phyloP scores from a whole-genome alignment of 2,888 invertebrate species.

The Drosophila formosana region DNA sequence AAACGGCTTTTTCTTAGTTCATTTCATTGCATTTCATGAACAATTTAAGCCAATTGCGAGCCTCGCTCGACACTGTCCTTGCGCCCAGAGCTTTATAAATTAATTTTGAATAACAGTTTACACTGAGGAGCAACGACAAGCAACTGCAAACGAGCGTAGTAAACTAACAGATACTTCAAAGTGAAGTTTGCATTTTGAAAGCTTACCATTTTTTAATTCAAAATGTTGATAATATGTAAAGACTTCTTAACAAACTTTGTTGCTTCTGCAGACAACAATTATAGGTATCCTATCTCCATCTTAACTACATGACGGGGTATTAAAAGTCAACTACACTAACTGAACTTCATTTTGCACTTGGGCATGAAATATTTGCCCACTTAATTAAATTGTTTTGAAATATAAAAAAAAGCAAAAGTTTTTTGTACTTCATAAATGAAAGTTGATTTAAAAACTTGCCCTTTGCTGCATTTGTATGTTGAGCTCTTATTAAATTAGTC shows the following conservation, averaged over 20 bases:
- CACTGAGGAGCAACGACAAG: constrained; percentile 27
- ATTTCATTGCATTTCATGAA: constrained; percentile 81
- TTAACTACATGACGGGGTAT: constrained; percentile 9
- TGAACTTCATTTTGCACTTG: constrained; percentile 12
- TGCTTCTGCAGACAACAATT: too few species aligned
- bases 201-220: neutral
- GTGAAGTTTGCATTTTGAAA: neutral
- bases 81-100: constrained; percentile 68
- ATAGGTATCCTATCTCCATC: neutral
- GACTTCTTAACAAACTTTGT: neutral
- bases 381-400: constrained; percentile 42
- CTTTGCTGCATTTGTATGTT: neutral
- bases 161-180: constrained; percentile 2
- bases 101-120: constrained; percentile 74
- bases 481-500: neutral
- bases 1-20: constrained; percentile 80
- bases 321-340: neutral
- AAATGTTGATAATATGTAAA: too few species aligned
- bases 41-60: constrained; percentile 80
- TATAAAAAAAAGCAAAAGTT: constrained; percentile 24
- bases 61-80: constrained; percentile 53
- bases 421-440: constrained; percentile 10
- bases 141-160: neutral
- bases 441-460: constrained; percentile 17
- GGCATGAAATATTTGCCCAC: constrained; percentile 19